phyloP scores from a whole-genome alignment of 1,140 invertebrate species.

The Eufriesea mexicana region DNA sequence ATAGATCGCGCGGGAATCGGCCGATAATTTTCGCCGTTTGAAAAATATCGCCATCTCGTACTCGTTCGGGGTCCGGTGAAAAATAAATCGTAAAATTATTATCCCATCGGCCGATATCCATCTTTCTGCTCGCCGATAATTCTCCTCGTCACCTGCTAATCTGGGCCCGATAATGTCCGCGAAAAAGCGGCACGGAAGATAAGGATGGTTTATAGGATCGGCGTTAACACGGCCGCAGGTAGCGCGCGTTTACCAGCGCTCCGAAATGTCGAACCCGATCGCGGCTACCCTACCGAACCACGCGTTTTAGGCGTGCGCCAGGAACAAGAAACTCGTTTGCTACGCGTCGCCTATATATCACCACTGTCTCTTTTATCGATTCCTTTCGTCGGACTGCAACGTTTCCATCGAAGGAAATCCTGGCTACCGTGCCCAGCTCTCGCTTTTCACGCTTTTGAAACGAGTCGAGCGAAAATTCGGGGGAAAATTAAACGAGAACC shows the following conservation, averaged over 20 bases:
- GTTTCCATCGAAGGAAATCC: conserved; percentile 12
- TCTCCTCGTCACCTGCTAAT: neutral
- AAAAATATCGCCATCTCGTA: neutral
- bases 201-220: conserved; percentile 33
- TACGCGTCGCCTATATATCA: conserved; percentile 30
- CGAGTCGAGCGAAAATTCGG: no score
- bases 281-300: neutral
- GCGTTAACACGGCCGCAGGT: neutral
- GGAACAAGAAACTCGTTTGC: conserved; percentile 40
- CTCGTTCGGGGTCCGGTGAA: neutral
- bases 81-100: neutral
- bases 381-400: conserved; percentile 5
- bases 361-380: conserved; percentile 30
- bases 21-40: neutral
- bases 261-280: conserved; percentile 38
- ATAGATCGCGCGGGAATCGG: neutral
- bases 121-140: no score
- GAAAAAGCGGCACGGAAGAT: neutral
- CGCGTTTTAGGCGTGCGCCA: conserved; percentile 16
- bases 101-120: no score
- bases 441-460: no score
- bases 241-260: conserved; percentile 23
- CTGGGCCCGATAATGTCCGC: neutral
- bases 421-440: no score
- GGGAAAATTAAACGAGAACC: no score